A percentile compares a stretch with the other conserved stretches of the same genome.
Evolutionary conservation across 2,113 vertebrate species (phyloP).

Genomic region (Marmota flaviventris): DNA sequence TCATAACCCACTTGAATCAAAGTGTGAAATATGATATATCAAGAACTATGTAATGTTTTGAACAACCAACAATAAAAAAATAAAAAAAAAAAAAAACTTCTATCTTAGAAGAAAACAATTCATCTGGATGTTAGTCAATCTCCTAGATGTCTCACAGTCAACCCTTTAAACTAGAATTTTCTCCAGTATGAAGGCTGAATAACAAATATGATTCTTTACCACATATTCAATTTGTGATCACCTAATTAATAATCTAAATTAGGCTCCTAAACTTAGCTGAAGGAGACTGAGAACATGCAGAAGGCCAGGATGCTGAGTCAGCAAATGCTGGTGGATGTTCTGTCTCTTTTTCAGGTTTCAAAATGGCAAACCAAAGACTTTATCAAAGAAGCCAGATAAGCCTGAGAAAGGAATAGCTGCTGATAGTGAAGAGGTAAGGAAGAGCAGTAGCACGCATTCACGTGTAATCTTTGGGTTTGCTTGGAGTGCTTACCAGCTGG

Average conservation of each 20-base stretch:
- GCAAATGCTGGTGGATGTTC: not conserved
- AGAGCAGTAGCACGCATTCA: not conserved
- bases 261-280: not conserved
- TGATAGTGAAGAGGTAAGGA: constrained; percentile 69
- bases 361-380: not conserved
- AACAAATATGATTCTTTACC: not conserved
- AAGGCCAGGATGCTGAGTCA: not conserved
- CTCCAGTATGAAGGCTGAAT: not conserved
- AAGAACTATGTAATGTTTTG: no score
- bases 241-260: not conserved
- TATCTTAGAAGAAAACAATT: constrained; percentile 35
- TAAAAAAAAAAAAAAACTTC: not conserved
- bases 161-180: not conserved
- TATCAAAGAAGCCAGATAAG: not conserved
- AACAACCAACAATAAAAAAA: no score
- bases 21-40: no score
- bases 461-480: not conserved
- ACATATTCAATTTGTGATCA: not conserved
- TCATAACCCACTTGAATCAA: no score
- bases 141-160: not conserved
- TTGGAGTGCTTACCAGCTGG: not conserved
- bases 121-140: not conserved
- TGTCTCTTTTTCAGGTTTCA: constrained; percentile 59
- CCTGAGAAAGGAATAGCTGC: not conserved
- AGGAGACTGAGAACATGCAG: not conserved